A percentile compares a stretch with the other conserved stretches of the same genome.
phyloP scores from a whole-genome alignment of 2,797 vertebrate genomes.

The Aphelocoma californica region DNA sequence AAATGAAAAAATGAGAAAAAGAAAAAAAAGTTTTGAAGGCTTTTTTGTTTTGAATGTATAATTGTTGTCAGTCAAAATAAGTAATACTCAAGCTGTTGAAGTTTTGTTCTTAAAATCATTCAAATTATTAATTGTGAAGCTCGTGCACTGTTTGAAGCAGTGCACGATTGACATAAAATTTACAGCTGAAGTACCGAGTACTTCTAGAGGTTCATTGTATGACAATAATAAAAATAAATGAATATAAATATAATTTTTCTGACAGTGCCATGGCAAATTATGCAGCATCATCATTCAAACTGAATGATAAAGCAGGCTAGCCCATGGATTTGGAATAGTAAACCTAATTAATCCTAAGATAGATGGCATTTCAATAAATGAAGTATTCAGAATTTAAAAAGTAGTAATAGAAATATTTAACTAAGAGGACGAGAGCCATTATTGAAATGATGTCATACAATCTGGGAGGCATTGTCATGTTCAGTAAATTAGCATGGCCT shows the following conservation, averaged over 20 bases:
- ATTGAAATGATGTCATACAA: slow-evolving; percentile 76
- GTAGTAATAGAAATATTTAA: slow-evolving; percentile 67
- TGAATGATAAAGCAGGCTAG: slow-evolving; percentile 61
- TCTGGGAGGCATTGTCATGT: slow-evolving; percentile 79
- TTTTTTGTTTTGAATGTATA: not conserved
- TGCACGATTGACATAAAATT: not conserved
- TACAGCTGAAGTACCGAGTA: not conserved
- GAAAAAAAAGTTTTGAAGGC: not conserved
- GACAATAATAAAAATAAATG: slow-evolving; percentile 39
- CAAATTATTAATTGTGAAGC: not conserved
- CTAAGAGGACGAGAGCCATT: slow-evolving; percentile 46
- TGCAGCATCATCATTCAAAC: slow-evolving; percentile 55
- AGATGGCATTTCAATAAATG: slow-evolving; percentile 52
- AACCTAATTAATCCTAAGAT: slow-evolving; percentile 66
- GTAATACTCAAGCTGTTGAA: not conserved
- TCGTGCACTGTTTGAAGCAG: not conserved
- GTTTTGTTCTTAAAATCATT: not conserved
- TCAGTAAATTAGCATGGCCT: slow-evolving; percentile 83
- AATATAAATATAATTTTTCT: slow-evolving; percentile 57
- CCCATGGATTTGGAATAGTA: slow-evolving; percentile 47
- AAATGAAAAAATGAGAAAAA: not conserved
- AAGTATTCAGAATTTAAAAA: slow-evolving; percentile 68
- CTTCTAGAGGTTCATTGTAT: not conserved
- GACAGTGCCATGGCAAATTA: slow-evolving; percentile 46
- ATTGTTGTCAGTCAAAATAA: slow-evolving; percentile 12